Conservation (phyloP, 1,140 invertebrate genomes). For the Bacillus rossius region DNA sequence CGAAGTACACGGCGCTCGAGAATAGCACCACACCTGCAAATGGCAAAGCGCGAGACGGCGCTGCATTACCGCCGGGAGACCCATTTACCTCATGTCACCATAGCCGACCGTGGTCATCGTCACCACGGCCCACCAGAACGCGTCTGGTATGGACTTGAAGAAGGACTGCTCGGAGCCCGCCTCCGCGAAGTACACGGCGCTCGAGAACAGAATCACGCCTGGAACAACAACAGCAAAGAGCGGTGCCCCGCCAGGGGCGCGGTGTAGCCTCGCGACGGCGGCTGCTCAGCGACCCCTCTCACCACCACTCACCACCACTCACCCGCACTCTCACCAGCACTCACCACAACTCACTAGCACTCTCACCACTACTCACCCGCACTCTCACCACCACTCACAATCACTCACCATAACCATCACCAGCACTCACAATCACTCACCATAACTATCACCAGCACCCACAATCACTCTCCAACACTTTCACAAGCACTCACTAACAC, state of each 20-base stretch:
- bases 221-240: conserved; percentile 50
- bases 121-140: conserved; percentile 99
- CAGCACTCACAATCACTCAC: neutral
- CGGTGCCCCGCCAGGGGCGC: conserved; percentile 3
- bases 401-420: too few relatives aligned
- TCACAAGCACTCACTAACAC: neutral
- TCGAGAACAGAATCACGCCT: conserved; percentile 99
- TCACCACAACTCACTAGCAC: neutral
- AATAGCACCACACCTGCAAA: conserved; percentile 96
- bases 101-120: conserved; percentile 98
- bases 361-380: neutral
- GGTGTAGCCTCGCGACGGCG: neutral
- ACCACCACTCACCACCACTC: neutral
- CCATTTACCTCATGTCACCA: conserved; percentile 89
- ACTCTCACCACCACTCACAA: neutral
- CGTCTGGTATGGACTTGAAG: conserved; percentile 98
- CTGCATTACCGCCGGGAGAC: neutral
- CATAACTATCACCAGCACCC: neutral
- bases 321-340: neutral
- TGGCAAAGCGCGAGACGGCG: conserved; percentile 23
- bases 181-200: conserved; percentile 98
- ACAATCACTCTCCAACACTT: too few relatives aligned
- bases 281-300: neutral
- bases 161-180: conserved; percentile 94
- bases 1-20: conserved; percentile 97